A percentile compares a stretch with the other conserved stretches of the same genome.
Evolutionary conservation across 2,113 vertebrate genomes (phyloP).

Genomic region (Ceyx melanurus): DNA sequence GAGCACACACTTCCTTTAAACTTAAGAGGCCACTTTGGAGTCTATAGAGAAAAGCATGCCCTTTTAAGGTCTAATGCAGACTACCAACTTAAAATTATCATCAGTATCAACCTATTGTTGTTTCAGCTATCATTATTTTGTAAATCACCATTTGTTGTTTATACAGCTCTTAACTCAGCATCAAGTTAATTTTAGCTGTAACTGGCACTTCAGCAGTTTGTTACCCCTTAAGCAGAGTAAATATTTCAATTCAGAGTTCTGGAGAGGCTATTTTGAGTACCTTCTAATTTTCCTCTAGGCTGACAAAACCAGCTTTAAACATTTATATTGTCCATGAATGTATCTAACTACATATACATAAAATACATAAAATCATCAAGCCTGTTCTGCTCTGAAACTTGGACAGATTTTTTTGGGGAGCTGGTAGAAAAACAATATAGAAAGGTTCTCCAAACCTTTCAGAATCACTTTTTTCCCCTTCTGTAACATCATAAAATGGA

Average conservation of each 20-base stretch:
- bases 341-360: too few species aligned
- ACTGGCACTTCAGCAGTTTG: not conserved
- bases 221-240: not conserved
- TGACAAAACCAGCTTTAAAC: not conserved
- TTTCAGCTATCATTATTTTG: not conserved
- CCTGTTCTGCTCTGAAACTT: not conserved
- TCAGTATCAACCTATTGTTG: not conserved
- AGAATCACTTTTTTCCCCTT: not conserved
- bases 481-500: not conserved
- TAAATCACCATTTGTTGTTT: not conserved
- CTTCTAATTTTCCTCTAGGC: not conserved
- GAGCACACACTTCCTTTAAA: constrained; percentile 53
- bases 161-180: not conserved
- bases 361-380: not conserved
- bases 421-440: not conserved
- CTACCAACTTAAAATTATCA: not conserved
- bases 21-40: constrained; percentile 59
- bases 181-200: not conserved
- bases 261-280: not conserved
- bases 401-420: not conserved
- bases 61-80: not conserved
- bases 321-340: not conserved
- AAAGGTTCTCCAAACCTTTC: not conserved
- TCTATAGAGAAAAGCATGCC: not conserved
- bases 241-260: not conserved